phyloP scores from a whole-genome alignment of 2,797 vertebrate genomes.

The Sarcoramphus papa region DNA sequence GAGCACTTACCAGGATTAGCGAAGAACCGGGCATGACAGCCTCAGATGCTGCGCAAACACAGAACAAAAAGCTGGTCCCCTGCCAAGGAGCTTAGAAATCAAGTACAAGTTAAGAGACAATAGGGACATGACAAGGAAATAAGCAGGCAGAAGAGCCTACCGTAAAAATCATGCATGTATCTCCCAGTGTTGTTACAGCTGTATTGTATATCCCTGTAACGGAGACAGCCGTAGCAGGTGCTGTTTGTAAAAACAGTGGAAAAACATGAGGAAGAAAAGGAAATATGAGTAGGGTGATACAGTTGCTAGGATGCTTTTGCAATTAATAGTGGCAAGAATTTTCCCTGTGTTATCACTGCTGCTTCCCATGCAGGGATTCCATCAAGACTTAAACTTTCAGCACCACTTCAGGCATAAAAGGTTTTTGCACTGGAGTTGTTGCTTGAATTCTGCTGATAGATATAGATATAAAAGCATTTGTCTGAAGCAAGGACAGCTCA shows the following conservation, averaged over 20 bases:
- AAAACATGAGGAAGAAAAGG: not conserved
- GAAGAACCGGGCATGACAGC: not conserved
- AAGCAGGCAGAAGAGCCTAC: not conserved
- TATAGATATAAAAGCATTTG: not conserved
- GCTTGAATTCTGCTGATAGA: not conserved
- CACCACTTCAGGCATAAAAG: not conserved
- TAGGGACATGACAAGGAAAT: slow-evolving; percentile 36
- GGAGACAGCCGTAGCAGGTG: not conserved
- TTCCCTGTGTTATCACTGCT: not conserved
- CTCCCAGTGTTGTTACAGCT: slow-evolving; percentile 13
- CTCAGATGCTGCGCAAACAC: not conserved
- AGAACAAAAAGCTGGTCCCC: not conserved
- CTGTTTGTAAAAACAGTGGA: slow-evolving; percentile 1
- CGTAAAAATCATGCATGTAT: not conserved
- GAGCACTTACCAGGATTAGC: not conserved
- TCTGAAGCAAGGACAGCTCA: not conserved
- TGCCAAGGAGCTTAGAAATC: not conserved
- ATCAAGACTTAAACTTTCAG: not conserved
- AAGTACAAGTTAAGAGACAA: slow-evolving; percentile 12
- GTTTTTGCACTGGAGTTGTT: not conserved
- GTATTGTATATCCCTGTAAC: not conserved
- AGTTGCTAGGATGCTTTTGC: slow-evolving; percentile 5
- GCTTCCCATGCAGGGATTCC: not conserved
- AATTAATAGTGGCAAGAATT: not conserved
- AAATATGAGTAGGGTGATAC: not conserved